Evolutionary conservation across 2,113 vertebrate species (phyloP), one percentile per base, ranked within the genome.

Genomic region (Ochotona curzoniae): DNA sequence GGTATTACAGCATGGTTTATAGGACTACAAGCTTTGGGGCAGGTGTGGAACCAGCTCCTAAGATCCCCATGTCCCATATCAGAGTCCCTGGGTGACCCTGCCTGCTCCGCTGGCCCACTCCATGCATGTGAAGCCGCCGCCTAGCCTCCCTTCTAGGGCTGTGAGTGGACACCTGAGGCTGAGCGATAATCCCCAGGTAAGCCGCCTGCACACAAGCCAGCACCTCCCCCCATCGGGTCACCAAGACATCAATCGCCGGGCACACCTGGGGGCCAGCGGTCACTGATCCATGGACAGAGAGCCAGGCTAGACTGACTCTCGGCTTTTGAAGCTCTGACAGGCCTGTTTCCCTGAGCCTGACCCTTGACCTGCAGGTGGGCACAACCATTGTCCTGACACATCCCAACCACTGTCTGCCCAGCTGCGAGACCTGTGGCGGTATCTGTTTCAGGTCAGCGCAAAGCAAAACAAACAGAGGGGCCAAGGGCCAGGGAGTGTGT

Each of bases 341-440:
- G 96, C 95, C 84, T 97, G 97, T 97, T 98, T 98, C 94, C 97
- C 97, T 96, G 93, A 97, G 97, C 97, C 96, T 98, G 98, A 99
- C 98, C 98, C 93, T 94, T 98, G 98, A 98, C 98, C 98, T 98
- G 94, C 99, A 99, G 99, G 99, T 99, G 99, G 98, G 98, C 97
- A 98, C 97, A 94, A 95, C 97, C 94, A 98, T 99, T 99, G 98
- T 99, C 97, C 97, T 95, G 89, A 97, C 98, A 98, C 97, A 98
- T 98, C 98, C 98, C 97, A 98, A 97, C 97, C 93, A 90, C 96
- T 94, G 44, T 96, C 98, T 97, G 97, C 64, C 38, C 81, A 51
- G 8, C 73, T 98, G 98, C 97, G 98, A 97, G 98, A 98, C 49
- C 76, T 97, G 94, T 97, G 98, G 97, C 98, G 98, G 97, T 98